Base-by-base conservation (phyloP, 2,888 invertebrate species). In the Ennomos erosarius region DNA sequence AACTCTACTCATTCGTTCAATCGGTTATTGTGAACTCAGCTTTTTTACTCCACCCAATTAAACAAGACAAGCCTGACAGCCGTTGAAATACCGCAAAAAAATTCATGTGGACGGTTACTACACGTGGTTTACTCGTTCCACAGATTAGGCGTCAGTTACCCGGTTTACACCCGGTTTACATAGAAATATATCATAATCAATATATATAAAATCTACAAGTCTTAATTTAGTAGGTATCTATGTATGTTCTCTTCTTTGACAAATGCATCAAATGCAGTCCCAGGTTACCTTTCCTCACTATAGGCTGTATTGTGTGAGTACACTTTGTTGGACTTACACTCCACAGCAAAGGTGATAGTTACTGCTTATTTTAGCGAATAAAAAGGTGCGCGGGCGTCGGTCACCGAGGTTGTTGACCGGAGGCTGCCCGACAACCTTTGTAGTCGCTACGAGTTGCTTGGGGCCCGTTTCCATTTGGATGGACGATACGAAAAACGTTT, bases 401-500 rank as follows among this genome's bases (percentile, higher is more conserved):
- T 88, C 89, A 87, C 78, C 69, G 75, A 76, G 87, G 87, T 88
- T 87, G 68, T 67, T 66, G 87, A 81, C 87, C 88, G 70, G 76
- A 61, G 80, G 76, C 81, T 81, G 82, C 84, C 78, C 80, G 79
- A 79, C 87, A 87, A 88, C 89, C 88, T 89, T 84, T 86, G 84
- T 82, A 74, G 81, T 74, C 79, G 69, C 81, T 78, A 78, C 85
- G 84, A 78, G 81, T 82, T 82, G 78, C 72, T 74, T 65, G 62
- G 59, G 53, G 68, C 59, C 67, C 73, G 72, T 64, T 65, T 73
- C 79, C 80, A 79, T 75, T 78, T 73, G 65, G 67, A 65, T 65
- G 70, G 50, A 74, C 76, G 79, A 67, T 71, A 81, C 80, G 79
- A 74, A 68, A n/a, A 68, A 60, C 50, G 47, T 56, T 53, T 61